Base-by-base conservation (phyloP, 2,888 invertebrate genomes). In the Coelogynopora nodosa region DNA sequence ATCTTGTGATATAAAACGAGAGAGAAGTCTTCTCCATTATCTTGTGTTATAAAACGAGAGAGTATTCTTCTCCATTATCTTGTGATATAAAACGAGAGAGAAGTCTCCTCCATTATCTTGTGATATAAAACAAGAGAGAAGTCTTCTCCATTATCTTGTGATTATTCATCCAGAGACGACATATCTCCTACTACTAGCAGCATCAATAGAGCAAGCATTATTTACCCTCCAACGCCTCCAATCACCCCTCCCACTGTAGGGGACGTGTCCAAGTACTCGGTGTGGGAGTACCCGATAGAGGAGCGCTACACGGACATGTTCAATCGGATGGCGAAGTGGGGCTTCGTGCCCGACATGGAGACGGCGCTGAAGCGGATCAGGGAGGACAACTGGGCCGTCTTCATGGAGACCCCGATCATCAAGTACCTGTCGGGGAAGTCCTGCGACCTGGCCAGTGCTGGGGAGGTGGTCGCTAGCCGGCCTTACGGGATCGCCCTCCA, bases 261-360 rank as follows among this genome's bases (percentile, higher is more conserved):
- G 13, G 82, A 86, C 10, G 67, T 49, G 30, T 83, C 74, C 23
- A 86, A 88, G 28, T 87, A 88, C 84, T 89, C 90, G 0, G 90
- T 90, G 0, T 90, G 90, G 90, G 89, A 97, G 89, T 97, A 97
- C 91, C 97, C 97, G 0, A 95, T 97, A 88, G 94, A 95, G 88
- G 96, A 97, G 90, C 96, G 96, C 91, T 97, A 95, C 90, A 96
- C 95, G 0, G 95, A 96, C 89, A 96, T 97, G 88, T 92, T 96
- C 10, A 92, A 95, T 23, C 95, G 96, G 13, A 96, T 97, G 81
- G 94, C 0, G 18, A 67, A 67, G 23, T 84, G 84, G 84, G 84
- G 84, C 0, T 84, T 84, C 0, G 94, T 96, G 0, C 90, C 92
- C 0, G 93, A 94, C 88, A 94, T 95, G 0, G 92, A 93, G 18